Evolutionary conservation across 2,888 invertebrate genomes (phyloP).

Genomic region (Rhorus exstirpatorius): DNA sequence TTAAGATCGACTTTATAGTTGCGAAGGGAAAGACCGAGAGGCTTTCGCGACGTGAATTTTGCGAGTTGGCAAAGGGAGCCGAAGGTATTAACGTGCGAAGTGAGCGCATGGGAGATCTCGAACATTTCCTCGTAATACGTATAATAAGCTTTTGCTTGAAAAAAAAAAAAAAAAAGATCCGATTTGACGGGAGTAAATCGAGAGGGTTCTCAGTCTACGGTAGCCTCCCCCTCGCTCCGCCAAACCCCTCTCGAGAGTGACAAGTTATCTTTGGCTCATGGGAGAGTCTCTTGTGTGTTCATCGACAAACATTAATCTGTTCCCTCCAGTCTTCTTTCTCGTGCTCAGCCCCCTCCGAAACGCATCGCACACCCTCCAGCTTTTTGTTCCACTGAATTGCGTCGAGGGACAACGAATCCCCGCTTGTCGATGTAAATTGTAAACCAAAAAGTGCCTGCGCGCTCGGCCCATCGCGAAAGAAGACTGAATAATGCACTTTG

Average conservation of each 20-base stretch:
- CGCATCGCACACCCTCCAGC: not conserved
- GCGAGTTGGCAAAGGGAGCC: not conserved
- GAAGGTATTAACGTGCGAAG: not conserved
- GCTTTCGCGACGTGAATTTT: slow-evolving; percentile 14
- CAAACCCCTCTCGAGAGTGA: not conserved
- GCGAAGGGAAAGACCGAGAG: slow-evolving; percentile 8
- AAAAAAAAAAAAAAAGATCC: slow-evolving; percentile 11
- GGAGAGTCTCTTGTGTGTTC: not conserved
- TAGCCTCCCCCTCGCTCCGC: too few species aligned
- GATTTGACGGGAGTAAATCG: too few species aligned
- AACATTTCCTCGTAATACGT: slow-evolving; percentile 25
- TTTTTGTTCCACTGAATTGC: slow-evolving; percentile 8
- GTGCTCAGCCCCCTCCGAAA: not conserved
- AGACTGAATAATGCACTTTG: slow-evolving; percentile 32
- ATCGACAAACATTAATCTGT: slow-evolving; percentile 70
- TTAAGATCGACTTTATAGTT: slow-evolving; percentile 60
- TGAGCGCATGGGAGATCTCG: not conserved
- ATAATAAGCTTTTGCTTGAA: slow-evolving; percentile 23
- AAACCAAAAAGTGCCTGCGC: not conserved
- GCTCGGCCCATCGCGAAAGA: slow-evolving; percentile 4
- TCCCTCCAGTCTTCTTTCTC: not conserved
- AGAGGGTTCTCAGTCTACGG: too few species aligned
- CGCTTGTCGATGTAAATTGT: slow-evolving; percentile 35
- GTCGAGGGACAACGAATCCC: slow-evolving; percentile 22
- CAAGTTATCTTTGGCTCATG: not conserved